Conservation (phyloP, 2,113 vertebrate genomes). For the Terrapene triunguis region DNA sequence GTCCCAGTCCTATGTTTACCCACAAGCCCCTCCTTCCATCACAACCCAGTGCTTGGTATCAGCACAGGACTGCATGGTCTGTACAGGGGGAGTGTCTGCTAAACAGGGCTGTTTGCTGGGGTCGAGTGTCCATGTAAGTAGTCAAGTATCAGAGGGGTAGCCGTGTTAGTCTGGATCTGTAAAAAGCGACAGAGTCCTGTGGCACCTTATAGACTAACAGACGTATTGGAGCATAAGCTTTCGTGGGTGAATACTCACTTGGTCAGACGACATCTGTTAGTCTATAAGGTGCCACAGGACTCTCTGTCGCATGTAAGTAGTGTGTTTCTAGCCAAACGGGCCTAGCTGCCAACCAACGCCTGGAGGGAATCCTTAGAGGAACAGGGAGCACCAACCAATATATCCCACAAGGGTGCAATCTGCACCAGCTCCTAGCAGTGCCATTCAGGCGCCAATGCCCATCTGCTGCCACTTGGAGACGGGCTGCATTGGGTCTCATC, state of each 20-base stretch:
- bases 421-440: no score
- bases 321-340: background rate
- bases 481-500: background rate
- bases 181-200: no score
- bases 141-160: no score
- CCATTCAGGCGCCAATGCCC: no score
- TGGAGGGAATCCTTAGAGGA: background rate
- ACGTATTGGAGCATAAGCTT: no score
- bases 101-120: background rate
- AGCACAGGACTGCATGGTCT: background rate
- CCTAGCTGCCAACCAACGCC: background rate
- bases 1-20: background rate
- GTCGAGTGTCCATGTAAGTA: background rate
- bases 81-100: background rate
- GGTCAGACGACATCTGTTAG: no score
- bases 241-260: no score
- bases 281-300: no score
- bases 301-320: background rate
- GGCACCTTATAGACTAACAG: no score
- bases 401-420: background rate
- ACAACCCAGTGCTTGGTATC: background rate
- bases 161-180: no score
- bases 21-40: background rate
- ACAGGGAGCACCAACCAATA: background rate
- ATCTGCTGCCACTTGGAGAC: background rate